Evolutionary conservation across 2,888 invertebrate species (phyloP), one percentile per base, ranked within the genome.

Genomic region (Muscina levida): DNA sequence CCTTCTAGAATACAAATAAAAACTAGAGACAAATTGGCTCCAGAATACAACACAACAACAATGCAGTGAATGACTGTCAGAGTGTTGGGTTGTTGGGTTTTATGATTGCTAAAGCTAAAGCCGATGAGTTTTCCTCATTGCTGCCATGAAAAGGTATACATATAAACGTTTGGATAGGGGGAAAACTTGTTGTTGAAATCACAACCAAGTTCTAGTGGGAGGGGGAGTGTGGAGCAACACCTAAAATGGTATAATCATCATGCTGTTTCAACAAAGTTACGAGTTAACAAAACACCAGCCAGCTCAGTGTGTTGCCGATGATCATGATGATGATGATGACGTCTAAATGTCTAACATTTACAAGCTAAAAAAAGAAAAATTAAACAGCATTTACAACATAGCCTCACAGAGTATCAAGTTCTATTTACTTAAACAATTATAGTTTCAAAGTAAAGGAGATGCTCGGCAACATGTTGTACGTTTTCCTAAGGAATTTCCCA

Each of bases 1-100:
- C 31, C 4, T 5, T 31, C 3, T 31, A 5, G 31, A 31, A 31
- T 31, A 31, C 31, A 31, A 31, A 31, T 31, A 31, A 31, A 66
- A 46, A 42, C 42, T 22, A 42, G 72, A 81, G 81, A 81, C 81
- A 77, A 77, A 75, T 77, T 81, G 81, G 81, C 81, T 77, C 77
- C 81, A 22, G 51, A 10, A 46, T 59, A 72, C 10, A 57, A 46
- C 46, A 71, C 6, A 59, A 57, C 1, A 59, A 6, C n/a, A 59
- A 57, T 46, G 31, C n/a, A 19, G 19, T n/a, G 46, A n/a, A 2
- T 46, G 46, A 46, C 31, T 31, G 31, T 8, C 31, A 31, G 31
- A 31, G 31, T 31, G 31, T 3, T 8, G 31, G 31, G 31, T 8
- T 31, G 31, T 31, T 31, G 31, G 3, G 31, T 31, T 8, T 31